Evolutionary conservation across 2,113 vertebrate genomes (phyloP).

Genomic region (Pangasianodon hypophthalmus): DNA sequence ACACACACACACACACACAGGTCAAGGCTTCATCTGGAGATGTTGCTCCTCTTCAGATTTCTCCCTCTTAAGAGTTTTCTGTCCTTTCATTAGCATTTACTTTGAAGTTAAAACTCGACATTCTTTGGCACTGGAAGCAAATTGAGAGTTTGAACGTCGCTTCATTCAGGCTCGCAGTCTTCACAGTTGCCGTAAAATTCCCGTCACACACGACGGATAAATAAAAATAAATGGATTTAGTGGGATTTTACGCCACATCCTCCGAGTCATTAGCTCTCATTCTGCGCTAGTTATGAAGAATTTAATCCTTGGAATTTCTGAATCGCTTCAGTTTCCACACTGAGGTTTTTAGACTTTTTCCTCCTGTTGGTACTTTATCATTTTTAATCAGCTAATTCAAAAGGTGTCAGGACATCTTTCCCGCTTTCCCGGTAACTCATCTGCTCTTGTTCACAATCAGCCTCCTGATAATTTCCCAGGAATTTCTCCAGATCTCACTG

Average conservation of each 20-base stretch:
- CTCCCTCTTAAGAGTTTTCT: conserved; percentile 52
- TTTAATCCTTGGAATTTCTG: not conserved
- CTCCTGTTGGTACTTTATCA: not conserved
- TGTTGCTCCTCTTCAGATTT: conserved; percentile 33
- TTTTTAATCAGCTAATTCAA: not conserved
- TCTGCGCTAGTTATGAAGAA: not conserved
- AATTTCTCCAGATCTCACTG: not conserved
- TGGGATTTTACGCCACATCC: not conserved
- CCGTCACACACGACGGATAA: not conserved
- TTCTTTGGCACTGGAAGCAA: not conserved
- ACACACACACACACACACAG: not conserved
- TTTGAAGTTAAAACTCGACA: conserved; percentile 59
- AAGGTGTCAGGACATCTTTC: not conserved
- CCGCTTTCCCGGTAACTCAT: not conserved
- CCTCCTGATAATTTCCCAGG: not conserved
- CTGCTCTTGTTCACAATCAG: not conserved
- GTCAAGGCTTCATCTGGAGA: conserved; percentile 39
- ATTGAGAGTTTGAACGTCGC: not conserved
- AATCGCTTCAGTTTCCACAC: not conserved
- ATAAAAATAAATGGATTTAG: not conserved
- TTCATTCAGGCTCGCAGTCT: not conserved
- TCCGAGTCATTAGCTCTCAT: not conserved
- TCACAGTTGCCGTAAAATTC: not conserved
- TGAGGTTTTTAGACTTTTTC: not conserved
- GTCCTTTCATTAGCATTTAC: conserved; percentile 59